phyloP scores from a whole-genome alignment of 2,888 invertebrate species.

The Kuschelorhynchus macadamiae region DNA sequence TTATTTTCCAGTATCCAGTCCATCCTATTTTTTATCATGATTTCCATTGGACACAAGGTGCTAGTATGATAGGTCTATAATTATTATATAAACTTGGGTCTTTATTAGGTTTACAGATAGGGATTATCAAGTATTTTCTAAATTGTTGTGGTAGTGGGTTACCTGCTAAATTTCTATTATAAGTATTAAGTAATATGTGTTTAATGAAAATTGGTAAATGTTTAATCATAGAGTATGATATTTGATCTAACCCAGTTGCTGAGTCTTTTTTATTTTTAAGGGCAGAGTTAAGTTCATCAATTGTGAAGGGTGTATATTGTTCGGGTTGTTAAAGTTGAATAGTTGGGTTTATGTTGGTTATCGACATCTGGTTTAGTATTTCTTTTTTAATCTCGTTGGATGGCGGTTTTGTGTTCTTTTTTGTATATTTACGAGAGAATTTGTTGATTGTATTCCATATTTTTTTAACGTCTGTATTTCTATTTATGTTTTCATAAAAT shows the following conservation, averaged over 20 bases:
- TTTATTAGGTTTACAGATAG: too few relatives aligned
- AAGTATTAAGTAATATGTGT: not conserved
- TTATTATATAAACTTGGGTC: not conserved
- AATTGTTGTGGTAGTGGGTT: too few relatives aligned
- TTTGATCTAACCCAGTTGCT: constrained; percentile 12
- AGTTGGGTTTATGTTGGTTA: not conserved
- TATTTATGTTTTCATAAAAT: constrained; percentile 22
- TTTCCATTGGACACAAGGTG: too few relatives aligned
- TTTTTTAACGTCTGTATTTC: constrained; percentile 7
- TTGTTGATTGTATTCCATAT: constrained; percentile 20
- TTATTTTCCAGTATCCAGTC: too few relatives aligned
- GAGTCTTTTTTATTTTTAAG: constrained; percentile 9
- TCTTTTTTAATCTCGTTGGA: not conserved
- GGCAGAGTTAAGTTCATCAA: not conserved
- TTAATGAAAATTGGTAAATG: not conserved
- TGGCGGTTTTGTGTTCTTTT: not conserved
- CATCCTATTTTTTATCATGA: too few relatives aligned
- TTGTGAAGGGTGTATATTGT: not conserved
- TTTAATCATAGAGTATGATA: constrained; percentile 3
- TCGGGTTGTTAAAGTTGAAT: not conserved
- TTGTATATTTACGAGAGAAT: not conserved
- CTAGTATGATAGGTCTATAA: not conserved
- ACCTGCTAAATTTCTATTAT: not conserved
- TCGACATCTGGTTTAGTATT: not conserved
- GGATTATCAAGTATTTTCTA: too few relatives aligned